Conservation (phyloP, 2,797 vertebrate species). For the Uromys caudimaculatus region DNA sequence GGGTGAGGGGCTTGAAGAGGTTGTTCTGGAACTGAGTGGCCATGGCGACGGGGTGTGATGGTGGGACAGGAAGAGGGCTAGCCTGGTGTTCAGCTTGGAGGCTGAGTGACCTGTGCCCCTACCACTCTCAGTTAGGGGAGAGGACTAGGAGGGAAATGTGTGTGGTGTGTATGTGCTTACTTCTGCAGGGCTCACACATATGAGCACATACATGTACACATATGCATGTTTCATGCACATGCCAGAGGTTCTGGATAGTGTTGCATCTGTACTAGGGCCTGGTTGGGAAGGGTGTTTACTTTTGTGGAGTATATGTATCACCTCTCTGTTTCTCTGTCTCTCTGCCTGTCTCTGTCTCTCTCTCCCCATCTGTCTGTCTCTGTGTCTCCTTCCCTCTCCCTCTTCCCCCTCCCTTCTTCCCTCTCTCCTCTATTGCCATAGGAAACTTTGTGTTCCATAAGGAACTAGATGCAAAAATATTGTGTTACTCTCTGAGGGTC, state of each 20-base stretch:
- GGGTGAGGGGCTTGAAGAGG: background rate
- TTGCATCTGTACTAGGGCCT: background rate
- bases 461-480: background rate
- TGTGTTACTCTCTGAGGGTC: background rate
- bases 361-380: too few species aligned
- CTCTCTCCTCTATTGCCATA: too few species aligned
- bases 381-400: background rate
- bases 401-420: background rate
- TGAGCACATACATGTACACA: background rate
- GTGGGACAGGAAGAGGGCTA: background rate
- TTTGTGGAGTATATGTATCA: background rate
- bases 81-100: background rate
- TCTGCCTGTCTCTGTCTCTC: background rate
- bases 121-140: background rate
- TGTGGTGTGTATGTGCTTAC: background rate
- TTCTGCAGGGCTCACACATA: background rate
- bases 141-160: background rate
- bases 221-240: fast-evolving
- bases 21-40: background rate
- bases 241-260: background rate
- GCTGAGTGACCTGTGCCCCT: background rate
- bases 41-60: fast-evolving
- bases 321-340: background rate
- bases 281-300: background rate
- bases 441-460: background rate